phyloP scores from a whole-genome alignment of 2,113 vertebrate species.

The Trachemys scripta region DNA sequence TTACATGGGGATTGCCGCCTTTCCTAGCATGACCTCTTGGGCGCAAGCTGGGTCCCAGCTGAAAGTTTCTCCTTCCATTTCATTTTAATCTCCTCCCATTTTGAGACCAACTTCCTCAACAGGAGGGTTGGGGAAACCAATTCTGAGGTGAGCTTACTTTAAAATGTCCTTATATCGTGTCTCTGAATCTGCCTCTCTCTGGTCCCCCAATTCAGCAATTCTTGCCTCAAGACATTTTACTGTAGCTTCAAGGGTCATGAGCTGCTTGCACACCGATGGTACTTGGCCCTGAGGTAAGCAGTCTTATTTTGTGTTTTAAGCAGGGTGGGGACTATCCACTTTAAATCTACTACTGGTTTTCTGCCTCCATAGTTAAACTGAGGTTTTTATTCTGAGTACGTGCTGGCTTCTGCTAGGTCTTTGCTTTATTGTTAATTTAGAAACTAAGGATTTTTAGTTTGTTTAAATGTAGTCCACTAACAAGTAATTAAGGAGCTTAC shows the following conservation, averaged over 20 bases:
- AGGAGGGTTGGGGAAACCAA: neutral
- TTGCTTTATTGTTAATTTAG: no score
- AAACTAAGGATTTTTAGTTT: no score
- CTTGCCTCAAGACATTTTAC: fast-evolving
- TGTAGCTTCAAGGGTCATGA: neutral
- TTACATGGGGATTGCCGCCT: neutral
- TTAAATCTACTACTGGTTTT: neutral
- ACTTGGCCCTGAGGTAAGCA: neutral
- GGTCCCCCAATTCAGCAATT: neutral
- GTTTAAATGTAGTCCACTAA: no score
- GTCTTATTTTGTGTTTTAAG: neutral
- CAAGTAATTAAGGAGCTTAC: no score
- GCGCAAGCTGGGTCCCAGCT: fast-evolving
- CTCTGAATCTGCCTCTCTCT: neutral
- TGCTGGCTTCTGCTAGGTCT: no score
- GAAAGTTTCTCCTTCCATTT: neutral
- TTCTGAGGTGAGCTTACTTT: fast-evolving
- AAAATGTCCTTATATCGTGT: neutral
- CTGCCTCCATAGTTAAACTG: no score
- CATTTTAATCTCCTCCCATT: fast-evolving
- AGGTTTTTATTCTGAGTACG: no score
- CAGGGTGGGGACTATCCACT: neutral
- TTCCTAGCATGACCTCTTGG: neutral
- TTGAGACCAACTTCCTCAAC: neutral
- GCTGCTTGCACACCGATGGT: neutral